These are phyloP conservation scores for Leptinotarsa undecemlineata DNA, from an alignment of 1,140 invertebrate genomes.

Conservation along the genomic window DNA sequence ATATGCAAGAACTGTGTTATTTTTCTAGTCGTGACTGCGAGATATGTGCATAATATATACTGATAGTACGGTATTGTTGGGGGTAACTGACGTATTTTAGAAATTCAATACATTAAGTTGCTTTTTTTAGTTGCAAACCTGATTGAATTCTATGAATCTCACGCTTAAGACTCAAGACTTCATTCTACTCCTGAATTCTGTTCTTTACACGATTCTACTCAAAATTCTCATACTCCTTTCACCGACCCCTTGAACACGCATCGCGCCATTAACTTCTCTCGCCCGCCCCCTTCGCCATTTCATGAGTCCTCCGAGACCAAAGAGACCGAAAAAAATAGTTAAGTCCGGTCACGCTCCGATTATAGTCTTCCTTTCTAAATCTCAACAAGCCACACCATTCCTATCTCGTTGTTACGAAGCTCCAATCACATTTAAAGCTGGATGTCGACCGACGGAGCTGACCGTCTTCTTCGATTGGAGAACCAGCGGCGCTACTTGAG, in stretches of 20 bases:
- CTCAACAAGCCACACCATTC: conserved; percentile 39
- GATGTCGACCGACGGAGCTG: conserved; percentile 1
- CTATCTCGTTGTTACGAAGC: conserved; percentile 34
- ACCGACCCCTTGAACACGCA: background rate
- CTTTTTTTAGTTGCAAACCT: no score
- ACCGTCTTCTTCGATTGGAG: background rate
- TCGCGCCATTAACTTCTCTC: background rate
- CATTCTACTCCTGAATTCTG: no score
- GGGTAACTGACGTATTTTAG: no score
- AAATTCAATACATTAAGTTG: no score
- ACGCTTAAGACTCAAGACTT: no score
- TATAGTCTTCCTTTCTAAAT: conserved; percentile 45
- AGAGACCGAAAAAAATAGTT: conserved; percentile 22
- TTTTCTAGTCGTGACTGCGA: no score
- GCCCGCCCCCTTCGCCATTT: background rate
- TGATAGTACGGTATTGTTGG: no score
- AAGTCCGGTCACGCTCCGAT: conserved; percentile 43
- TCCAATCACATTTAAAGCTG: conserved; percentile 39
- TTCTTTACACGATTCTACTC: no score
- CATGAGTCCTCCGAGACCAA: background rate
- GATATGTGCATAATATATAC: no score
- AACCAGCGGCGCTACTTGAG: background rate
- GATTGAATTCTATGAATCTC: no score
- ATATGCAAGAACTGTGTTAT: no score
- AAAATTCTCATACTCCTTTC: background rate